phyloP scores from a whole-genome alignment of 2,888 invertebrate genomes.

The Calameuta filiformis region DNA sequence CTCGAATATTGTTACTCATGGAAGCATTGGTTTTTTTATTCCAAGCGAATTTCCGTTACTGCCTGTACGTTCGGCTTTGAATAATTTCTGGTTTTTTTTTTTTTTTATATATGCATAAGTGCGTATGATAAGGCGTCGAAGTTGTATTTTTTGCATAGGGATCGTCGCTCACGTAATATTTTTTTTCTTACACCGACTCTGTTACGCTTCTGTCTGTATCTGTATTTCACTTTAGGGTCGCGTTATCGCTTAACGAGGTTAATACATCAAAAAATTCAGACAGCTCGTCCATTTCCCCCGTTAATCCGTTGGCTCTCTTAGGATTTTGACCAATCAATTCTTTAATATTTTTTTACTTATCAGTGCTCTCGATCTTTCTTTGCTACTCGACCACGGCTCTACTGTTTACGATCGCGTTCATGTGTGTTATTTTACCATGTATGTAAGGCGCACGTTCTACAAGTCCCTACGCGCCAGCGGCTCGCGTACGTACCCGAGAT shows the following conservation, averaged over 20 bases:
- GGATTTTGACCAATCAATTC: neutral
- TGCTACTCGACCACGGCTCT: neutral
- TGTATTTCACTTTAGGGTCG: neutral
- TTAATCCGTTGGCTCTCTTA: neutral
- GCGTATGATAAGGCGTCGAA: neutral
- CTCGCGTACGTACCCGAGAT: neutral
- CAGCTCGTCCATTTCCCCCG: slow-evolving; percentile 1
- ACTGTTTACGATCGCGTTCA: neutral
- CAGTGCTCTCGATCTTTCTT: neutral
- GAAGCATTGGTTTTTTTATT: neutral
- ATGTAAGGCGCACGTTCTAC: too few species aligned
- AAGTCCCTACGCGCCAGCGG: too few species aligned
- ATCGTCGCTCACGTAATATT: neutral
- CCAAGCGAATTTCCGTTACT: neutral
- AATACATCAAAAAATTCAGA: neutral
- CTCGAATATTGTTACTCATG: neutral
- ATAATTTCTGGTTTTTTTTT: neutral
- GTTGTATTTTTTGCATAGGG: neutral
- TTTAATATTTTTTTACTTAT: neutral
- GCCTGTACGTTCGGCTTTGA: neutral
- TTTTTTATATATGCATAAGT: neutral
- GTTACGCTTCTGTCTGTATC: neutral
- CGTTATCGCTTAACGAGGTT: neutral
- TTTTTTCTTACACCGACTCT: neutral
- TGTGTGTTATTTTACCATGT: too few species aligned